A percentile compares a stretch with the other conserved stretches of the same genome.
These are phyloP conservation scores for Odocoileus hemionus DNA, from an alignment of 2,113 vertebrate genomes.

Conservation along the genomic window DNA sequence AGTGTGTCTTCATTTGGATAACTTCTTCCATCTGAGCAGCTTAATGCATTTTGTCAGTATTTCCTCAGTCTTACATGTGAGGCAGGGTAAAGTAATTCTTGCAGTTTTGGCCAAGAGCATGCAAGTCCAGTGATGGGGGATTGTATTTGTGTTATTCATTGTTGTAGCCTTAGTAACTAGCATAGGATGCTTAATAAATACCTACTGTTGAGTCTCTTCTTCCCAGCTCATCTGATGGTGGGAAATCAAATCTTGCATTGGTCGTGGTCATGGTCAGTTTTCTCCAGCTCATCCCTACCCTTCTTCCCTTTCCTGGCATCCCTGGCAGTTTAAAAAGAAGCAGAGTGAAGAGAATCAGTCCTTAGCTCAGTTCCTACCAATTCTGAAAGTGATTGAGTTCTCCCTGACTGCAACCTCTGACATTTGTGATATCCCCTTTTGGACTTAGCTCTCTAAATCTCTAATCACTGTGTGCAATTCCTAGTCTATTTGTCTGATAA, in stretches of 20 bases:
- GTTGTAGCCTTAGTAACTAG: neutral
- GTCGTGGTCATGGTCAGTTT: neutral
- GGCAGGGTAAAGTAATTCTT: neutral
- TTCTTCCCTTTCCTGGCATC: neutral
- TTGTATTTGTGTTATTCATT: neutral
- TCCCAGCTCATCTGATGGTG: neutral
- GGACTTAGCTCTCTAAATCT: neutral
- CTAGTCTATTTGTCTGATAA: neutral
- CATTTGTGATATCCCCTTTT: neutral
- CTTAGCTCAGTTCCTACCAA: neutral
- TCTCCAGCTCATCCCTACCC: neutral
- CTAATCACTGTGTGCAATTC: neutral
- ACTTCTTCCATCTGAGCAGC: neutral
- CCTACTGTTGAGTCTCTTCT: neutral
- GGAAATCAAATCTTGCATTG: neutral
- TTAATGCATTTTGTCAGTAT: neutral
- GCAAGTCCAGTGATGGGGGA: fast-evolving
- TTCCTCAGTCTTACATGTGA: neutral
- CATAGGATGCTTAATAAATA: neutral
- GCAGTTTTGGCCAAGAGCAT: neutral
- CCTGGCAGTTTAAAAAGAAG: neutral
- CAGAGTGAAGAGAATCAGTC: neutral
- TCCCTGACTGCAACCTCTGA: neutral
- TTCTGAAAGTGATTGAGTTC: neutral
- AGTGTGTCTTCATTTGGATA: conserved; percentile 12